Conservation (phyloP, 1,140 invertebrate genomes). For the Onthophagus taurus region DNA sequence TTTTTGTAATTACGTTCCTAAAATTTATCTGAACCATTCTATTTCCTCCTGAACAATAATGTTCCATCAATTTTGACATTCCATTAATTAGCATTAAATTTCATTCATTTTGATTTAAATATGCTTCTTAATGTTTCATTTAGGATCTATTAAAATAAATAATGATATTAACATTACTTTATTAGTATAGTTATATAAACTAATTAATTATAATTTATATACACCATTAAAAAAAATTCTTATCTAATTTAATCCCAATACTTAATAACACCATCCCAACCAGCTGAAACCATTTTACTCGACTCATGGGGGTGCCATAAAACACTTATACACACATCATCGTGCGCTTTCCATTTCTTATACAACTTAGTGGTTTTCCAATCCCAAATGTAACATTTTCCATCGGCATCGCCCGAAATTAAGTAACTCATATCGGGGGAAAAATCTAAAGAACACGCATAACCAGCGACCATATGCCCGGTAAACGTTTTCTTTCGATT, state of each 20-base stretch:
- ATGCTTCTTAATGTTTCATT: too few species aligned
- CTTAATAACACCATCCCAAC: constrained; percentile 98
- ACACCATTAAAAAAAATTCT: too few species aligned
- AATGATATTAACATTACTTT: too few species aligned
- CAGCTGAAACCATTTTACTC: constrained; percentile 89
- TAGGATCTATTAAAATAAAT: too few species aligned
- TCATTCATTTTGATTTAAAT: too few species aligned
- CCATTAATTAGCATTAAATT: too few species aligned
- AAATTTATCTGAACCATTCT: too few species aligned
- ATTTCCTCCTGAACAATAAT: too few species aligned
- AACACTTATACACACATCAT: constrained; percentile 88
- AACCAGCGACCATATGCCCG: constrained; percentile 99
- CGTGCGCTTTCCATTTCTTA: constrained; percentile 98
- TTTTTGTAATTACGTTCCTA: too few species aligned
- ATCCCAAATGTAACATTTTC: constrained; percentile 98
- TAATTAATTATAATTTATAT: too few species aligned
- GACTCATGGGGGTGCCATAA: constrained; percentile 99
- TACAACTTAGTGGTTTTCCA: constrained; percentile 98
- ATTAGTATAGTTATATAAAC: too few species aligned
- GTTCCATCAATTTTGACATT: too few species aligned
- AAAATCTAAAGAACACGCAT: constrained; percentile 95
- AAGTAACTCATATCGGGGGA: constrained; percentile 99
- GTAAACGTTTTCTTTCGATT: constrained; percentile 97
- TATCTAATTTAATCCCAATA: constrained; percentile 81
- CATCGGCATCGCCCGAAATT: constrained; percentile 98